Percentiles rank a stretch among this genome's conserved stretches.
These are phyloP conservation scores for Teleiodes luculella DNA, from an alignment of 2,888 invertebrate species.

Conservation along the genomic window DNA sequence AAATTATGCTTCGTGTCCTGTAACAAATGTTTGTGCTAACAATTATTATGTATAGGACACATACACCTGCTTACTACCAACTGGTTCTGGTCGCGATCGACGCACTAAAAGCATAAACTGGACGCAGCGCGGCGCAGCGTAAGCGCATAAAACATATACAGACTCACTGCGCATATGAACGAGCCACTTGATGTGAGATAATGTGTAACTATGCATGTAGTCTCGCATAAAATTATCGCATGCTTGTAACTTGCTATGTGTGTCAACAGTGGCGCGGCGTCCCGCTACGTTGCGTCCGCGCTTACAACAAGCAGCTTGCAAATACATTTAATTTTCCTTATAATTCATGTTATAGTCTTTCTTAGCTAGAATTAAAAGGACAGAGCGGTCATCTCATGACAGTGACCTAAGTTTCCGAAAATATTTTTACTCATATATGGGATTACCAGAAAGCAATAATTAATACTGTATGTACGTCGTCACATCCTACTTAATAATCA, in stretches of 20 bases:
- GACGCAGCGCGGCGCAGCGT: not conserved
- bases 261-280: constrained; percentile 29
- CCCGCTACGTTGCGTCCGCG: constrained; percentile 27
- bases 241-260: constrained; percentile 27
- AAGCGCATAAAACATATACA: not conserved
- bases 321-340: not conserved
- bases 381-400: not conserved
- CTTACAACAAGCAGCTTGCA: not conserved
- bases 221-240: constrained; percentile 29
- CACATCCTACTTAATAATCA: too few species aligned
- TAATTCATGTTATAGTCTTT: not conserved
- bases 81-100: not conserved
- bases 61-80: not conserved
- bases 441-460: not conserved
- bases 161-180: not conserved
- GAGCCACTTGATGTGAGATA: constrained; percentile 22
- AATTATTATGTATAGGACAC: not conserved
- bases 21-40: not conserved
- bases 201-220: constrained; percentile 20
- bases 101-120: not conserved
- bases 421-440: not conserved
- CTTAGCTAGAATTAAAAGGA: not conserved
- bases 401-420: not conserved
- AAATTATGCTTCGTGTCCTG: too few species aligned
- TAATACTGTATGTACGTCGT: too few species aligned